A percentile compares a stretch with the other conserved stretches of the same genome.
These are phyloP conservation scores for Ardeotis arabs DNA, from an alignment of 2,113 vertebrate genomes.

Conservation along the genomic window DNA sequence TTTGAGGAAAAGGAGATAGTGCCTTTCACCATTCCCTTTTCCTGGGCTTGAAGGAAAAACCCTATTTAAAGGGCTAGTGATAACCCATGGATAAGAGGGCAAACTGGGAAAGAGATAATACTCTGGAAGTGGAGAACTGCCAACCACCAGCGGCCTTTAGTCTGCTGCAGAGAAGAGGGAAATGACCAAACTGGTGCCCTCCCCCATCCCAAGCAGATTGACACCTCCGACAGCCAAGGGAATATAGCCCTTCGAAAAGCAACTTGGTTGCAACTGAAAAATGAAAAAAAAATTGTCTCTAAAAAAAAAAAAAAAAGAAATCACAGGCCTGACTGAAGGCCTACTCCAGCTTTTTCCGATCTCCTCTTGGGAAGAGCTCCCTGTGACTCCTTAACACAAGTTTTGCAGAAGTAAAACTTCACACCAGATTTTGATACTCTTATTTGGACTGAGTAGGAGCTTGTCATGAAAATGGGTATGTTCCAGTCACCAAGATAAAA, in stretches of 20 bases:
- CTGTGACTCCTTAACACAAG: rapidly evolving
- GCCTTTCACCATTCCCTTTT: neutral
- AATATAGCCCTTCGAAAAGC: neutral
- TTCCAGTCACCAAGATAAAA: neutral
- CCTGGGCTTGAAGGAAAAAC: neutral
- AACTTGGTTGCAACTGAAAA: neutral
- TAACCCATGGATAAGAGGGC: neutral
- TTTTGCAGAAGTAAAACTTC: neutral
- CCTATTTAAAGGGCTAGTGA: neutral
- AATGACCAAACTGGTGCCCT: neutral
- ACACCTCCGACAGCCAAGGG: neutral
- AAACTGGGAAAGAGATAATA: neutral
- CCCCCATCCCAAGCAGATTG: neutral
- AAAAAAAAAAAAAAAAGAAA: neutral
- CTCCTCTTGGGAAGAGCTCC: neutral
- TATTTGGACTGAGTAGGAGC: neutral
- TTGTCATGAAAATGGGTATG: neutral
- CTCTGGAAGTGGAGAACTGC: neutral
- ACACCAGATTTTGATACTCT: neutral
- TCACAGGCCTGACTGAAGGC: neutral
- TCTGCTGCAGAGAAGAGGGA: neutral
- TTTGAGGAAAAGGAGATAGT: neutral
- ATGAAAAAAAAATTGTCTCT: neutral
- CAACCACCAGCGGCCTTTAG: neutral
- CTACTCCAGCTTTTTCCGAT: neutral